These are phyloP conservation scores for Saguinus midas DNA, from an alignment of 2,113 vertebrate species.

Conservation along the genomic window DNA sequence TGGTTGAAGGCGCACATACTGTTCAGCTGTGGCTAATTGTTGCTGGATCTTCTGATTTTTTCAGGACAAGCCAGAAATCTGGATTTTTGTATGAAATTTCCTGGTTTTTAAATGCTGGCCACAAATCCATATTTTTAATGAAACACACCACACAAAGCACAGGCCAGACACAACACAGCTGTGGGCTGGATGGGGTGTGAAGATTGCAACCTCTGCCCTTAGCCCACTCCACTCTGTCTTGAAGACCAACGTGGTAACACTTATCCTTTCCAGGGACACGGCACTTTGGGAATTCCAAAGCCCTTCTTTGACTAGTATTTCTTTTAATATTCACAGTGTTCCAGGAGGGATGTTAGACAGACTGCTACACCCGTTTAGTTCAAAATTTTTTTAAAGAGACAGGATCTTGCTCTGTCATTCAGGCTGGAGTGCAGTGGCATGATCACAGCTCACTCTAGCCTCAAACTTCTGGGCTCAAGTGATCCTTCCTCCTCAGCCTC, in stretches of 20 bases:
- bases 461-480: not conserved
- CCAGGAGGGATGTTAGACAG: not conserved
- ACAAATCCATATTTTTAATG: not conserved
- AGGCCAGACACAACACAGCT: slow-evolving; percentile 21
- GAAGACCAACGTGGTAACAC: not conserved
- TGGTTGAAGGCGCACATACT: not conserved
- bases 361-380: not conserved
- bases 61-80: slow-evolving; percentile 36
- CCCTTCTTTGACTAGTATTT: not conserved
- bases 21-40: slow-evolving; percentile 37
- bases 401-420: not conserved
- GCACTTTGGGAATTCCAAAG: not conserved
- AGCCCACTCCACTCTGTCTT: not conserved
- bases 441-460: not conserved
- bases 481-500: not conserved
- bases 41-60: slow-evolving; percentile 36
- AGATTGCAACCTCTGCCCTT: not conserved
- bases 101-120: slow-evolving; percentile 42
- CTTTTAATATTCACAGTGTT: not conserved
- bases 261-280: not conserved
- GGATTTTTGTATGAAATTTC: slow-evolving; percentile 38
- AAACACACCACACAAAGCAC: not conserved
- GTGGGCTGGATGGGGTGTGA: not conserved
- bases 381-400: not conserved
- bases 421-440: not conserved